Evolutionary conservation across 2,888 invertebrate genomes (phyloP).

Genomic region (Eucera pruinosa): DNA sequence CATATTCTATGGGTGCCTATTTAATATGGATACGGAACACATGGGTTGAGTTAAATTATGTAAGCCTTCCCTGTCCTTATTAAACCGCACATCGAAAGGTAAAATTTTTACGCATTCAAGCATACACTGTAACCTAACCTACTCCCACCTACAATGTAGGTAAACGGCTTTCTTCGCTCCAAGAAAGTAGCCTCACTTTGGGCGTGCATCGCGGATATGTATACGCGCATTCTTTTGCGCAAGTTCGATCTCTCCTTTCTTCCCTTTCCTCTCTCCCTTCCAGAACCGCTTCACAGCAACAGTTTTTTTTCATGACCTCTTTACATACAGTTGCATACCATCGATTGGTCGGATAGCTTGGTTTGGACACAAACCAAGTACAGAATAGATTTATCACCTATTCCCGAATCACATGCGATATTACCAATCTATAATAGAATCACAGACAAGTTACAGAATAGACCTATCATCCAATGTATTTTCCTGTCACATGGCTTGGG

Average conservation of each 20-base stretch:
- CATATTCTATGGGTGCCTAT: background rate
- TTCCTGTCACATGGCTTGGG: no score
- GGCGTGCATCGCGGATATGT: conserved; percentile 56
- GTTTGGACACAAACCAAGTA: no score
- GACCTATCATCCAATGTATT: no score
- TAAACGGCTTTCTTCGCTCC: conserved; percentile 77
- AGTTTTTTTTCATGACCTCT: conserved; percentile 7
- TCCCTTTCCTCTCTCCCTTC: conserved; percentile 44
- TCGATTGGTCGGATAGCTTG: conserved; percentile 7
- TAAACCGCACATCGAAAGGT: conserved; percentile 25
- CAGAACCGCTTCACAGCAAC: conserved; percentile 18
- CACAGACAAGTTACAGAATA: no score
- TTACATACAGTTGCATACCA: conserved; percentile 35
- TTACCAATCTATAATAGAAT: no score
- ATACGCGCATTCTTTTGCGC: conserved; percentile 55
- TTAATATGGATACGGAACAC: background rate
- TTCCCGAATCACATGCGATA: no score
- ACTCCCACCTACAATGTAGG: conserved; percentile 76
- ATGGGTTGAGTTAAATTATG: conserved; percentile 22
- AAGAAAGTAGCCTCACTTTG: conserved; percentile 66
- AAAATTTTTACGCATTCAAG: conserved; percentile 36
- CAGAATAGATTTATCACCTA: no score
- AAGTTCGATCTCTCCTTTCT: conserved; percentile 52
- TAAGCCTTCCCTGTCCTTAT: conserved; percentile 22
- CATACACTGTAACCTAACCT: conserved; percentile 49